Evolutionary conservation across 2,888 invertebrate species (phyloP).

Genomic region (Eupeodes latifasciatus): DNA sequence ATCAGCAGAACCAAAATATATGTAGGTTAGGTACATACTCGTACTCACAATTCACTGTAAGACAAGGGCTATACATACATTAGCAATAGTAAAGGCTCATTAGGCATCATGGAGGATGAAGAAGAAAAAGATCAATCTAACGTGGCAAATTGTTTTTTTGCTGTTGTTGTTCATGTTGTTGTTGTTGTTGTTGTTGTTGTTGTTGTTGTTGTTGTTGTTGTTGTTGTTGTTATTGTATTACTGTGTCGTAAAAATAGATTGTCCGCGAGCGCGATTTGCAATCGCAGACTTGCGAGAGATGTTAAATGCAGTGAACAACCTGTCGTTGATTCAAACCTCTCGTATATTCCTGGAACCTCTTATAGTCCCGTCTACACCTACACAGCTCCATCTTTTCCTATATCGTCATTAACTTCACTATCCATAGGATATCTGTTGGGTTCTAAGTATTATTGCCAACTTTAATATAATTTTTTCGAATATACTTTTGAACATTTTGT

Average conservation of each 20-base stretch:
- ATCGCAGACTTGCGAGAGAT: slow-evolving; percentile 65
- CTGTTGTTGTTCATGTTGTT: slow-evolving; percentile 28
- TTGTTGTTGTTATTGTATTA: slow-evolving; percentile 34
- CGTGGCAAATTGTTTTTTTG: slow-evolving; percentile 57
- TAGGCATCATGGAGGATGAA: not conserved
- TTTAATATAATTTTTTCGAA: not conserved
- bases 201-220: slow-evolving; percentile 39
- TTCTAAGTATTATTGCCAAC: slow-evolving; percentile 16
- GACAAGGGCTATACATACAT: not conserved
- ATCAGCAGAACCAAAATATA: not conserved
- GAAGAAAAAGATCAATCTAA: slow-evolving; percentile 37
- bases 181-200: slow-evolving; percentile 18
- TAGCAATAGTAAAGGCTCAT: not conserved
- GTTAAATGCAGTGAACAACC: slow-evolving; percentile 75
- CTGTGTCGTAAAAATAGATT: slow-evolving; percentile 45
- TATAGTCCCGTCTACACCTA: slow-evolving; percentile 45
- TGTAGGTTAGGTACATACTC: too few species aligned
- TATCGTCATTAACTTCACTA: slow-evolving; percentile 1
- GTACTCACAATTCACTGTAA: not conserved
- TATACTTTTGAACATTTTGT: not conserved
- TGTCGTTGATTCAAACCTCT: slow-evolving; percentile 71
- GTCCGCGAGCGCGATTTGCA: slow-evolving; percentile 48
- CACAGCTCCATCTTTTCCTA: slow-evolving; percentile 31
- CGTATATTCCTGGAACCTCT: slow-evolving; percentile 38
- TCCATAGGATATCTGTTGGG: not conserved